Conservation (phyloP, 1,140 invertebrate genomes). For the Bombus pascuorum region DNA sequence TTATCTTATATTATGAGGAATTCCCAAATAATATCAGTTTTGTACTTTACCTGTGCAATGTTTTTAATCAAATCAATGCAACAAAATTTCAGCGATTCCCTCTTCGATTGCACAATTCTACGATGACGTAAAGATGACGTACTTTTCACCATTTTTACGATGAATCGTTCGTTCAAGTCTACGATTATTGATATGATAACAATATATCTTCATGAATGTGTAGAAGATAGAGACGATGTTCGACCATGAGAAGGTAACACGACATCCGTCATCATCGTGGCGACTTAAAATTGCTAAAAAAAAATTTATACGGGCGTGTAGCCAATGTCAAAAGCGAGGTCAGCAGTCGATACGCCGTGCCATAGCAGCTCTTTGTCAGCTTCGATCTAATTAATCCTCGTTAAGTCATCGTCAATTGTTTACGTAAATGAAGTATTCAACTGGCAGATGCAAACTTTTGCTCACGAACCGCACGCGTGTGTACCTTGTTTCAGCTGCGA, state of each 20-base stretch:
- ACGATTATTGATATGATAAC: neutral
- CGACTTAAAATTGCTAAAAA: neutral
- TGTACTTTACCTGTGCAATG: neutral
- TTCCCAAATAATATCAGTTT: neutral
- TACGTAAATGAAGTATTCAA: slow-evolving; percentile 17
- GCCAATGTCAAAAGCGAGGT: slow-evolving; percentile 12
- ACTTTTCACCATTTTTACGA: too few species aligned
- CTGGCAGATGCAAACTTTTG: slow-evolving; percentile 1
- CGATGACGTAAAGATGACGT: too few species aligned
- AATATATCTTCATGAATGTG: neutral
- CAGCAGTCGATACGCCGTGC: neutral
- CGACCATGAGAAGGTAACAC: neutral
- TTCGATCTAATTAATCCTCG: slow-evolving; percentile 48
- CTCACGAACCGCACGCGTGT: neutral
- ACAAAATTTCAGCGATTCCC: too few species aligned
- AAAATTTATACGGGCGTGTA: neutral
- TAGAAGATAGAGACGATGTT: neutral
- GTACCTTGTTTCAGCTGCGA: neutral
- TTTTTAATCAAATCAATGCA: neutral
- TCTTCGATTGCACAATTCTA: too few species aligned
- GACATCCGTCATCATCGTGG: neutral
- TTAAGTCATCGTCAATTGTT: slow-evolving; percentile 45
- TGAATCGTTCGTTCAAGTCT: too few species aligned
- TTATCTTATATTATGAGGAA: neutral
- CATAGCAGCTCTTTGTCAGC: slow-evolving; percentile 19